A percentile compares a stretch with the other conserved stretches of the same genome.
Evolutionary conservation across 2,113 vertebrate species (phyloP).

Genomic region (Trachemys scripta): DNA sequence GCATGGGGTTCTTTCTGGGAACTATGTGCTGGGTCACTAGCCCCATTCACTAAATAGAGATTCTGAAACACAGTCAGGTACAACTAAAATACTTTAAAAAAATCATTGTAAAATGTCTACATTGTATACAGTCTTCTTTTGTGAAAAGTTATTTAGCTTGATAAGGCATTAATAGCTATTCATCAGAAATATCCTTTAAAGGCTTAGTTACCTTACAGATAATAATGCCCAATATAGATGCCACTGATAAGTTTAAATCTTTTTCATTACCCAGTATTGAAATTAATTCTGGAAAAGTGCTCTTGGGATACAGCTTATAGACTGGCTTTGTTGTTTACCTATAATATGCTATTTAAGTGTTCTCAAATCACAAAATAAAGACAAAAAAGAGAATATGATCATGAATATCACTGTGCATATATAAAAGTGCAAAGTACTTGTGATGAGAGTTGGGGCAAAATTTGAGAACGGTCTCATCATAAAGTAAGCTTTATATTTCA

Average conservation of each 20-base stretch:
- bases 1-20: background rate
- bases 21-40: background rate
- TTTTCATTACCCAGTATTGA: background rate
- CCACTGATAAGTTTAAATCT: background rate
- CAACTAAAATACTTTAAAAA: background rate
- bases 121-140: background rate
- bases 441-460: fast-evolving
- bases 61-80: background rate
- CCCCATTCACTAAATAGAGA: background rate
- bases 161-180: background rate
- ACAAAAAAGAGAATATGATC: fast-evolving
- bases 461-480: background rate
- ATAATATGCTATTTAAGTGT: background rate
- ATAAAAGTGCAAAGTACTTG: fast-evolving
- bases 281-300: background rate
- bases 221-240: background rate
- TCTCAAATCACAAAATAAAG: background rate
- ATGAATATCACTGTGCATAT: background rate
- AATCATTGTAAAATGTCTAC: background rate
- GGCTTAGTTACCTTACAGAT: background rate
- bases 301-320: background rate
- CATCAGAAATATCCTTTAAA: background rate
- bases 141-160: background rate
- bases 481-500: background rate
- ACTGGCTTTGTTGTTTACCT: background rate